Evolutionary conservation across 2,888 invertebrate genomes (phyloP), one percentile per base, ranked within the genome.

Genomic region (Hypsopygia costalis): DNA sequence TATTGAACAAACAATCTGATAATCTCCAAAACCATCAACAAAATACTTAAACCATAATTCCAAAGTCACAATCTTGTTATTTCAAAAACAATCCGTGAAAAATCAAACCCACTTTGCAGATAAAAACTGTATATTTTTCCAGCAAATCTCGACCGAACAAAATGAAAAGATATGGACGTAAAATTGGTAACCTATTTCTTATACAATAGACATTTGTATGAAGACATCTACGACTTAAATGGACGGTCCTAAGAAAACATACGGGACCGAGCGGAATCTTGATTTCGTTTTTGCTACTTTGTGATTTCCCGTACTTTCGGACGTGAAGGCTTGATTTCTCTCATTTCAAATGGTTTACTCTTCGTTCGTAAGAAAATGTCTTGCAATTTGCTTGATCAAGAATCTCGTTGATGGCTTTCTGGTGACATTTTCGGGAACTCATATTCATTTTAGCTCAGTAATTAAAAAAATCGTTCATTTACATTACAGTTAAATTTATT

Each of bases 191-290:
- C 53, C 51, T 55, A 55, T 53, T 52, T 41, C 47, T 56, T 58
- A 36, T 40, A 52, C 56, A 58, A 60, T 61, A 55, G 55, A 40
- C 55, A 47, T 57, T 45, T 56, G 60, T 60, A 72, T 52, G 47
- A 52, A 52, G 58, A 53, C 56, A 55, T 73, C 64, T 62, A 62
- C 62, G 59, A 66, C 67, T 65, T 59, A 72, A 60, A 72, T 70
- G 71, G 69, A 44, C 57, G 55, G 59, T 72, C 77, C 75, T 76
- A 76, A 73, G 61, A 75, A 74, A 77, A 77, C 69, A 76, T 47
- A 52, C 49, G 53, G 58, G 56, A 51, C 52, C 61, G 50, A 36
- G 52, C 34, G 45, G 59, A 63, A 64, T 65, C 59, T 55, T 50
- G 67, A 73, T 68, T 69, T 67, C 47, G 50, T 67, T 69, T 69